Evolutionary conservation across 2,888 invertebrate genomes (phyloP), one percentile per base, ranked within the genome.

Genomic region (Asteroscopus sphinx): DNA sequence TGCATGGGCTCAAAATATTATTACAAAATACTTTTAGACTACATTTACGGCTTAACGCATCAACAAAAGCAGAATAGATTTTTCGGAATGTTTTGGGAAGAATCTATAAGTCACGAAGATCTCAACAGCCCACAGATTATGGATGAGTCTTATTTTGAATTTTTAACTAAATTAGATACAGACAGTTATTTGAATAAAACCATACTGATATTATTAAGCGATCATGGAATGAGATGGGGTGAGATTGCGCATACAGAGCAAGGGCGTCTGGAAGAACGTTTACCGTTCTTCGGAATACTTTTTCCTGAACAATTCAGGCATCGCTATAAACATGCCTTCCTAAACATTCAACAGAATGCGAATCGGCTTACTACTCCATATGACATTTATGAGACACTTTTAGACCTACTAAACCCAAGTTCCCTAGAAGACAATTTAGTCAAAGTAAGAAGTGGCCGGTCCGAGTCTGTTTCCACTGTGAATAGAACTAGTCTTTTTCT

Each of bases 191-290:
- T 97, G 17, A 95, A 96, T 46, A 92, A 95, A 16, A 97, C 97
- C 0, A 94, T 96, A n/a, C 59, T 96, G 15, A 87, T 98, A 32
- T 85, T 97, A 8, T 94, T 98, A 92, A 98, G 98, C 83, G 98
- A 98, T 83, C 98, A 98, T 80, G 98, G 98, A 0, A 96, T 98
- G 66, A 94, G 98, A 59, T 98, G 96, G 96, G 98, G 98, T 0
- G 92, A 93, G 1, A 97, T 98, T 68, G 95, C 97, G 2, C 90
- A 94, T 52, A 98, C 98, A 0, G 96, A 96, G 82, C 97, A 98
- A 87, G 97, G 97, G 0, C 94, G 96, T 78, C 94, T 98, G 79
- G 98, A 98, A 88, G 98, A 97, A 84, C 95, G 98, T 39, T 93
- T 98, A 51, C 98, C 99, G 0, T 96, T 98, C 64, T 89, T 98